A percentile compares a stretch with the other conserved stretches of the same genome.
Evolutionary conservation across 2,888 invertebrate species (phyloP).

Genomic region (Ceraclea dissimilis): DNA sequence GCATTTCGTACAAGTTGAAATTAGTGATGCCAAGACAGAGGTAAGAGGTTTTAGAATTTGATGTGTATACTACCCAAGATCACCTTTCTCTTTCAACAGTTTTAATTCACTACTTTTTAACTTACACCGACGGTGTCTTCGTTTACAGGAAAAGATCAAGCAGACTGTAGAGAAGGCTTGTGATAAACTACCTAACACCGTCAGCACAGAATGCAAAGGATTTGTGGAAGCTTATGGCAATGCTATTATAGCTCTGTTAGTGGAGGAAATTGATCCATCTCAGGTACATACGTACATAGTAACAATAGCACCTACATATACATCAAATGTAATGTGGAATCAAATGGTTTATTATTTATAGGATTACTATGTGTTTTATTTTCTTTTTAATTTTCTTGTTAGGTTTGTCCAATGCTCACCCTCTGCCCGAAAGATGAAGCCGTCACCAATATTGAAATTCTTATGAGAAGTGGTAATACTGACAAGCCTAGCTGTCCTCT

Average conservation of each 20-base stretch:
- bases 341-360: no score
- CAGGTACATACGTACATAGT: no score
- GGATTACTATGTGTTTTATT: constrained; percentile 8
- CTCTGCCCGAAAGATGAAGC: constrained; percentile 55
- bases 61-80: no score
- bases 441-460: constrained; percentile 48
- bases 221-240: constrained; percentile 76
- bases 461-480: constrained; percentile 39
- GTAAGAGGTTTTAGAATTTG: constrained; percentile 35
- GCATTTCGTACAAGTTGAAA: constrained; percentile 66
- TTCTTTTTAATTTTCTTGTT: no score
- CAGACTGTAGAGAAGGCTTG: constrained; percentile 62
- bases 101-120: constrained; percentile 8
- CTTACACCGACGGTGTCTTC: not conserved
- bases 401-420: constrained; percentile 65
- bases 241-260: constrained; percentile 68
- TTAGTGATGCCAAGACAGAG: constrained; percentile 62
- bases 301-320: no score
- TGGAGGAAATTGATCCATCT: constrained; percentile 71
- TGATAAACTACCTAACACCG: constrained; percentile 52
- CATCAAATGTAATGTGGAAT: no score
- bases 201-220: constrained; percentile 59
- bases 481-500: constrained; percentile 70
- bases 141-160: constrained; percentile 58
- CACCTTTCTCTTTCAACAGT: no score